Conservation (phyloP, 2,113 vertebrate species). For the Megaleporinus macrocephalus region DNA sequence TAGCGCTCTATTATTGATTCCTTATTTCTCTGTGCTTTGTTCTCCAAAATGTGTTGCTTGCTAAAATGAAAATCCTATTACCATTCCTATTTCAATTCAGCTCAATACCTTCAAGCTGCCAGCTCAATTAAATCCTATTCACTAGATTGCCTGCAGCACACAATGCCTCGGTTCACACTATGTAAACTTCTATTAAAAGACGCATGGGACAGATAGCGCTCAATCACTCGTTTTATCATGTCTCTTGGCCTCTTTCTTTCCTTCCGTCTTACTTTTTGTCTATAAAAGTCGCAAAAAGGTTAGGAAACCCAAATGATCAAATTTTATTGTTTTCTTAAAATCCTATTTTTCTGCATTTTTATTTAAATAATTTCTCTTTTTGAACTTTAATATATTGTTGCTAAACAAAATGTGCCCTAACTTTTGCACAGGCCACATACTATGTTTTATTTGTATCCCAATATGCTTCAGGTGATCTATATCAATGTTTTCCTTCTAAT, state of each 20-base stretch:
- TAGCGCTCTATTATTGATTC: neutral
- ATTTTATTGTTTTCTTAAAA: no score
- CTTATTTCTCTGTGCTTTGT: conserved; percentile 24
- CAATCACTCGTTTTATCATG: conserved; percentile 35
- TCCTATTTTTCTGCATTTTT: no score
- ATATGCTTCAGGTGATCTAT: no score
- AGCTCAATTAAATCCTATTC: conserved; percentile 42
- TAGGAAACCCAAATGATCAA: no score
- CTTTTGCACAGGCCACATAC: no score
- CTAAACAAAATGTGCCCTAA: no score
- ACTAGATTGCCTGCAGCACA: conserved; percentile 33
- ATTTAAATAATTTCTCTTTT: no score
- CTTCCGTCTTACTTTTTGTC: neutral
- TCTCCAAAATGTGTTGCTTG: neutral
- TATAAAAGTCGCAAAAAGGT: no score
- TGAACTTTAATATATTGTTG: no score
- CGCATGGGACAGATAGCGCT: conserved; percentile 37
- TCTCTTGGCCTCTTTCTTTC: conserved; percentile 12
- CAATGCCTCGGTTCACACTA: conserved; percentile 33
- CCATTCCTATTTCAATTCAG: conserved; percentile 38
- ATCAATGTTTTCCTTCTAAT: no score
- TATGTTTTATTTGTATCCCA: no score
- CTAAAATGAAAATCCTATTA: conserved; percentile 39
- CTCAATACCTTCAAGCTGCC: conserved; percentile 17
- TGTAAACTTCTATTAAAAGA: conserved; percentile 58